Evolutionary conservation across 2,113 vertebrate genomes (phyloP).

Genomic region (Pterocles gutturalis): DNA sequence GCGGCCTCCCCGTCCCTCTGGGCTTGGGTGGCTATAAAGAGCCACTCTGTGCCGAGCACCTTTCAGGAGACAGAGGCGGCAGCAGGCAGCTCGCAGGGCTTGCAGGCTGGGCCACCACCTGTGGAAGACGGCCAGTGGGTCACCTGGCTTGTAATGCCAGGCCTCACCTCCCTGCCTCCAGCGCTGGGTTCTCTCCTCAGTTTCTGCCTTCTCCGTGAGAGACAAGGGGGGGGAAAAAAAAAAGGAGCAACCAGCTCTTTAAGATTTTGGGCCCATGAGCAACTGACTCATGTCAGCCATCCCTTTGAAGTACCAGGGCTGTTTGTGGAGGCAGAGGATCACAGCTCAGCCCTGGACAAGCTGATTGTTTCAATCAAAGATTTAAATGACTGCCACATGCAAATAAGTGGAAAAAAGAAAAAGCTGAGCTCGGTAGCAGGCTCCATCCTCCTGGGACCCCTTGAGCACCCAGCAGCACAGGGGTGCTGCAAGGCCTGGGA

Average conservation of each 20-base stretch:
- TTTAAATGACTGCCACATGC: conserved; percentile 57
- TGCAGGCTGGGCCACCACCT: rapidly evolving
- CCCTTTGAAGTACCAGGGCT: neutral
- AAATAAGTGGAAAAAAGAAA: neutral
- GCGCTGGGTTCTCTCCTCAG: neutral
- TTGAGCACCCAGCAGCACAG: neutral
- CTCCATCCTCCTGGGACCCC: neutral
- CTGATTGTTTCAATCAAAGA: conserved; percentile 64
- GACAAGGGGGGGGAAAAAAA: neutral
- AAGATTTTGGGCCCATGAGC: neutral
- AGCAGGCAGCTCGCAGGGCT: rapidly evolving
- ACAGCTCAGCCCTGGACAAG: neutral
- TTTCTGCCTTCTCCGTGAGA: neutral
- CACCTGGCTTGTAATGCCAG: rapidly evolving
- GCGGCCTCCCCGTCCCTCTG: rapidly evolving
- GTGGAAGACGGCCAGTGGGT: neutral
- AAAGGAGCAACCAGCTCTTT: neutral
- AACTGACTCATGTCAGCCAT: conserved; percentile 13
- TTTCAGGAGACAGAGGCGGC: rapidly evolving
- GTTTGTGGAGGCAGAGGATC: conserved; percentile 43
- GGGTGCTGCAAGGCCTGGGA: neutral
- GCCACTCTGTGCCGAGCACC: rapidly evolving
- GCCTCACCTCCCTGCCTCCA: neutral
- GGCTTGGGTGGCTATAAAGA: rapidly evolving
- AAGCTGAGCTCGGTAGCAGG: neutral